These are phyloP conservation scores for Sisor rabdophorus DNA, from an alignment of 2,113 vertebrate genomes.

Conservation along the genomic window DNA sequence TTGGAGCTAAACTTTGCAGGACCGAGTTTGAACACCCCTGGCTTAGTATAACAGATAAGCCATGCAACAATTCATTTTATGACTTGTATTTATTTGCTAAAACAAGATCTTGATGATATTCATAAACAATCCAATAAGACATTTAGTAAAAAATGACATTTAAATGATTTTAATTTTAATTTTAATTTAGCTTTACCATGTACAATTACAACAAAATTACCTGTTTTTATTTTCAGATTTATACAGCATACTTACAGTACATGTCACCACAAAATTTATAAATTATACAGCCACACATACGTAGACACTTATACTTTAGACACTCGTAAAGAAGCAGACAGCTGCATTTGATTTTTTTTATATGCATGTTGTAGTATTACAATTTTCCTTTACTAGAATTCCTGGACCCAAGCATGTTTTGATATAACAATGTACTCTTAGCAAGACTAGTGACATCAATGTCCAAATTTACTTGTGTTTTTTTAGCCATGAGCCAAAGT, in stretches of 20 bases:
- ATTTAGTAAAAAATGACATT: neutral
- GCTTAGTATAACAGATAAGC: no score
- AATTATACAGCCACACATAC: neutral
- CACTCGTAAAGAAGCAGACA: neutral
- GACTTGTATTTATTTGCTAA: no score
- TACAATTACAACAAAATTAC: neutral
- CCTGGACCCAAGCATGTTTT: neutral
- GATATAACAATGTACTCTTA: no score
- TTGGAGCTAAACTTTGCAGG: no score
- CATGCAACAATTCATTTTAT: no score
- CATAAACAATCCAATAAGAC: neutral
- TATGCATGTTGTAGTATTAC: no score
- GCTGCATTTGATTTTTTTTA: neutral
- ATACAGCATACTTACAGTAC: neutral
- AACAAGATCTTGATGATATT: no score
- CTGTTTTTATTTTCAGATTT: neutral
- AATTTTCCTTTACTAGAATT: neutral
- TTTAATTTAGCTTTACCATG: neutral
- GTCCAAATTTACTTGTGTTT: no score
- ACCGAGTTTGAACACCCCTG: no score
- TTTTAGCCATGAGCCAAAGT: no score
- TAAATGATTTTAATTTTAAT: no score
- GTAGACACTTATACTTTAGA: neutral
- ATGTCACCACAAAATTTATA: neutral
- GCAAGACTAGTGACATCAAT: no score